phyloP scores from a whole-genome alignment of 2,113 vertebrate genomes.

The Blennius ocellaris region DNA sequence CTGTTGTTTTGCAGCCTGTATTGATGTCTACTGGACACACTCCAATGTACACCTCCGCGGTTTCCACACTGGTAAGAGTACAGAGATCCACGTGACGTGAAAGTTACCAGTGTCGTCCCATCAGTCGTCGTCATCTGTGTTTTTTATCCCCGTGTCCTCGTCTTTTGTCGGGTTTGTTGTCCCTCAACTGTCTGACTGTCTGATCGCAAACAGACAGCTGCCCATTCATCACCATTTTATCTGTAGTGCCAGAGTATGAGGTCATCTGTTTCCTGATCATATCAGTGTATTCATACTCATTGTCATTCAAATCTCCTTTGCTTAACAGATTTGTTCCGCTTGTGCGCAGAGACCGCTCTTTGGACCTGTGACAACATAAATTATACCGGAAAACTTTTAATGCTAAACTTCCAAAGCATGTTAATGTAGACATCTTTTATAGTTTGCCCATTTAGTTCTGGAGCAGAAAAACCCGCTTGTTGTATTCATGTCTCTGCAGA shows the following conservation, averaged over 20 bases:
- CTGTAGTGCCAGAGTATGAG: slow-evolving; percentile 37
- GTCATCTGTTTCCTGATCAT: slow-evolving; percentile 47
- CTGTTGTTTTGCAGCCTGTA: slow-evolving; percentile 86
- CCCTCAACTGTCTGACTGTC: slow-evolving; percentile 19
- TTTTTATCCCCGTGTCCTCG: slow-evolving; percentile 20
- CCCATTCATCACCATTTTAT: slow-evolving; percentile 26
- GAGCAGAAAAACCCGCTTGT: too few relatives aligned
- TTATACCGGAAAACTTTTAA: slow-evolving; percentile 9
- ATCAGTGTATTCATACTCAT: slow-evolving; percentile 39
- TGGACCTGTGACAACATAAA: slow-evolving; percentile 10
- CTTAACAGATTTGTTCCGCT: slow-evolving; percentile 32
- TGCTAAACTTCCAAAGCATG: not conserved
- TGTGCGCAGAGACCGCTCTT: slow-evolving; percentile 8
- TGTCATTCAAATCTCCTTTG: slow-evolving; percentile 40
- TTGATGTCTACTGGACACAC: slow-evolving; percentile 86
- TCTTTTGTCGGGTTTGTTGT: slow-evolving; percentile 29
- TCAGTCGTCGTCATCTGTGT: slow-evolving; percentile 53
- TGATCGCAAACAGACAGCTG: slow-evolving; percentile 20
- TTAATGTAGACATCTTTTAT: too few relatives aligned
- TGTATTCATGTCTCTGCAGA: too few relatives aligned
- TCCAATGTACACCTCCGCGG: slow-evolving; percentile 86
- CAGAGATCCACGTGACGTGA: slow-evolving; percentile 14
- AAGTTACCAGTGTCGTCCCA: slow-evolving; percentile 29
- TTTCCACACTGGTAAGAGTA: slow-evolving; percentile 87
- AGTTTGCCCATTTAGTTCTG: too few relatives aligned